phyloP scores from a whole-genome alignment of 2,113 vertebrate genomes.

The Pomatostomus ruficeps region DNA sequence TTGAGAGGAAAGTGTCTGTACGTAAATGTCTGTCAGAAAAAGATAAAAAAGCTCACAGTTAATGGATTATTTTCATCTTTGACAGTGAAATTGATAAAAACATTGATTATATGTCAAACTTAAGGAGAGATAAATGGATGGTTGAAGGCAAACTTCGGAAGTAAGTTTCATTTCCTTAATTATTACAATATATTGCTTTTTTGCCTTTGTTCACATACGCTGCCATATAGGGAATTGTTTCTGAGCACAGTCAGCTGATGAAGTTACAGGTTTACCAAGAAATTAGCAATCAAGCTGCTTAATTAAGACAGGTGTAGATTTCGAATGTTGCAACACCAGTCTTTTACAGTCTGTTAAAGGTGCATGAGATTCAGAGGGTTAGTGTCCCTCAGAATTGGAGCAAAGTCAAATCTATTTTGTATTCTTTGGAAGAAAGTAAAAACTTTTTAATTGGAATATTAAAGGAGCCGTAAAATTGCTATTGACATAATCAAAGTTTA shows the following conservation, averaged over 20 bases:
- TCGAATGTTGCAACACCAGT: background rate
- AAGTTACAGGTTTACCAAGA: background rate
- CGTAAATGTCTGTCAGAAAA: background rate
- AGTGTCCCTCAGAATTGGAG: background rate
- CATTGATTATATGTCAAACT: slow-evolving; percentile 94
- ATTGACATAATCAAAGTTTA: background rate
- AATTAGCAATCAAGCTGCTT: background rate
- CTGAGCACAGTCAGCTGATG: background rate
- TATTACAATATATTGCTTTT: background rate
- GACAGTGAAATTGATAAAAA: slow-evolving; percentile 96
- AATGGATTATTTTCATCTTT: slow-evolving; percentile 61
- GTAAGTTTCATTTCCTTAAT: slow-evolving; percentile 78
- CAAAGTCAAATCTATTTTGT: background rate
- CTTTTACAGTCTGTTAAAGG: background rate
- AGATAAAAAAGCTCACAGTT: background rate
- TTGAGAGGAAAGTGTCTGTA: background rate
- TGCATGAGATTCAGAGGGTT: background rate
- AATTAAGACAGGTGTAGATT: slow-evolving; percentile 10
- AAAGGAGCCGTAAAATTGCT: background rate
- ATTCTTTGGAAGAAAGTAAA: background rate
- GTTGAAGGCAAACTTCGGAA: slow-evolving; percentile 94
- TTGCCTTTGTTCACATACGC: background rate
- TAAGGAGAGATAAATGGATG: slow-evolving; percentile 93
- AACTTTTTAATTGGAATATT: background rate
- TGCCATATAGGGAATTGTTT: background rate